Base-by-base conservation (phyloP, 2,888 invertebrate species). In the Malacosoma neustria region DNA sequence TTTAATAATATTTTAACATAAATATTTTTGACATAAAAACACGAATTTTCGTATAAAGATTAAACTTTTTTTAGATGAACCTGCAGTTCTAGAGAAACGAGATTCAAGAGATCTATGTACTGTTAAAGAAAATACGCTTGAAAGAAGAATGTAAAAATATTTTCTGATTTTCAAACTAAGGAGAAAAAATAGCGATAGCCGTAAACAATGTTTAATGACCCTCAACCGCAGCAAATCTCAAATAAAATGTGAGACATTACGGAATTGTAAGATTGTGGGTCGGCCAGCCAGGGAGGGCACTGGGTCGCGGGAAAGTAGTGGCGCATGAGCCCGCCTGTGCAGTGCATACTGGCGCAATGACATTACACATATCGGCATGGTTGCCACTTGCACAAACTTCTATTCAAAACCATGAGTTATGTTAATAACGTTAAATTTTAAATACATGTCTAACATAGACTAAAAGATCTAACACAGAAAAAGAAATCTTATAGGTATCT, bases 291-390 rank as follows among this genome's bases (percentile, higher is more conserved):
- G 76, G 67, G 74, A 80, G 84, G 82, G 74, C 81, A 84, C 77
- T 84, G 72, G 85, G 84, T 82, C 84, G 80, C 72, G 80, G 77
- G 84, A 82, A 85, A 84, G 84, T 79, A 79, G 70, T 72, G 69
- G 70, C 64, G 72, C 67, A 64, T 62, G 63, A 61, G 58, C 59
- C 47, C 54, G 63, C 51, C 45, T 61, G 72, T 65, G 58, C 63
- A 61, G 65, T 70, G 76, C 68, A 73, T 72, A 59, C 72, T 65
- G 58, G 63, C 67, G 58, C 60, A 69, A 72, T 74, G 69, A 73
- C 68, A 70, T 56, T 54, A 22, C 38, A 34, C 36, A 22, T 9
- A 9, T 22, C 6, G 9, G 9, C 9, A 22, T 22, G 22, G 22
- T 22, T 33, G 13, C 31, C 31, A 31, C 31, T 31, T n/a, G 29